Evolutionary conservation across 2,888 invertebrate genomes (phyloP), one percentile per base, ranked within the genome.

Genomic region (Siphlonurus alternatus): DNA sequence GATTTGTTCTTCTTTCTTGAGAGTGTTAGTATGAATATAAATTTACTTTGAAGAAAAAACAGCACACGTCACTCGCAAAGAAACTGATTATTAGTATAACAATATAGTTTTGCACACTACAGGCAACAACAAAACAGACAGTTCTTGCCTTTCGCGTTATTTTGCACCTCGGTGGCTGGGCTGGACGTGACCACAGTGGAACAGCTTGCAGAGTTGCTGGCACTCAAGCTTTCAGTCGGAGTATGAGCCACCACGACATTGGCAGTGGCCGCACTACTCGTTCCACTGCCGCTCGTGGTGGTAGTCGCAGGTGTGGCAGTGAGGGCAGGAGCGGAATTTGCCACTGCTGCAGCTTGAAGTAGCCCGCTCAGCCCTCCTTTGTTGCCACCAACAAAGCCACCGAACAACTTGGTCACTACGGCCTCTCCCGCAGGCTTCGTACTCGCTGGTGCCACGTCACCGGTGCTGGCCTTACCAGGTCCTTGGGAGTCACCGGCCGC

Each of bases 21-120:
- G 5, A 15, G 38, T 38, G 38, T 38, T 38, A 38, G 38, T 38
- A 38, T 10, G 5, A 38, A 38, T 38, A 38, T 38, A 10, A 38
- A 38, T 38, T 38, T 38, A 38, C 5, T 38, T 38, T 38, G n/a
- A 60, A 24, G 23, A n/a, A 24, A 20, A 2, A 60, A 60, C 18
- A 60, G 19, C 19, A 59, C 10, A 18, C 19, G 20, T 59, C 59
- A 59, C 19, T 59, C 59, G 7, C 19, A 59, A 59, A 20, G 5
- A 59, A 59, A 59, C 22, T 59, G 5, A 18, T 20, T 20, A 59
- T 59, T 59, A 59, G 22, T 20, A 59, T 20, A 59, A 59, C 59
- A 59, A 59, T 20, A 59, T 61, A 61, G 61, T 38, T 61, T 24
- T 61, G 61, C 38, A 22, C 24, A 25, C 25, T 61, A 61, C 61